Evolutionary conservation across 2,888 invertebrate species (phyloP).

Genomic region (Brachypterus glaber): DNA sequence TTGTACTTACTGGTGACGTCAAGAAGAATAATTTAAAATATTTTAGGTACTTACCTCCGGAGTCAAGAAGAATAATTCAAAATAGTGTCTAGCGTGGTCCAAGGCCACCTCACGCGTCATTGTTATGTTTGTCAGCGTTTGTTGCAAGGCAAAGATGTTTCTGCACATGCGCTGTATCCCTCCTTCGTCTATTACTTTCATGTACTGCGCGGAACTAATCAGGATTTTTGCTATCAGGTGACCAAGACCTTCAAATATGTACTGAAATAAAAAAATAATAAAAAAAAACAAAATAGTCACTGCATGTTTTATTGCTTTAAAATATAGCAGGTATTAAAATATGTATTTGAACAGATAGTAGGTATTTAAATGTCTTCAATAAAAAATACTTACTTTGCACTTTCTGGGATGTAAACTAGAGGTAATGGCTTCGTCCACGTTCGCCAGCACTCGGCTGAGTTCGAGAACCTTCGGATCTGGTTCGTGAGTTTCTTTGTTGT

Average conservation of each 20-base stretch:
- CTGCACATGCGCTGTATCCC: conserved; percentile 78
- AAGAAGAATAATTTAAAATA: conserved; percentile 9
- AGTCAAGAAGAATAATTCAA: conserved; percentile 71
- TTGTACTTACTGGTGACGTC: too few species aligned
- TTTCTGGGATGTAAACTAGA: conserved; percentile 68
- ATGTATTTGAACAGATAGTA: too few species aligned
- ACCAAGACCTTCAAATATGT: conserved; percentile 84
- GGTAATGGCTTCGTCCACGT: conserved; percentile 68
- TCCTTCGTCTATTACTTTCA: conserved; percentile 69
- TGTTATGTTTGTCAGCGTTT: conserved; percentile 76
- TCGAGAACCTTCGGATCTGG: conserved; percentile 68
- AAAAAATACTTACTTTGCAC: conserved; percentile 50
- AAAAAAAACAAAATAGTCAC: conserved; percentile 6
- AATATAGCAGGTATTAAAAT: too few species aligned
- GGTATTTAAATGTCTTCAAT: conserved; percentile 1
- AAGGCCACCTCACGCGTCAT: conserved; percentile 72
- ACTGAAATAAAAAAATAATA: conserved; percentile 46
- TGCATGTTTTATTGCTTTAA: too few species aligned
- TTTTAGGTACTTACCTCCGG: conserved; percentile 56
- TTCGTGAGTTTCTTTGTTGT: conserved; percentile 63
- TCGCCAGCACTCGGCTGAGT: conserved; percentile 65
- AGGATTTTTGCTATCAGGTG: conserved; percentile 66
- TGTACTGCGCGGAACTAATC: conserved; percentile 69
- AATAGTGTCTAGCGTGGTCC: conserved; percentile 82
- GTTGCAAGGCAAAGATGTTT: conserved; percentile 76